Evolutionary conservation across 2,113 vertebrate genomes (phyloP).

Genomic region (Sebastes schlegelii): DNA sequence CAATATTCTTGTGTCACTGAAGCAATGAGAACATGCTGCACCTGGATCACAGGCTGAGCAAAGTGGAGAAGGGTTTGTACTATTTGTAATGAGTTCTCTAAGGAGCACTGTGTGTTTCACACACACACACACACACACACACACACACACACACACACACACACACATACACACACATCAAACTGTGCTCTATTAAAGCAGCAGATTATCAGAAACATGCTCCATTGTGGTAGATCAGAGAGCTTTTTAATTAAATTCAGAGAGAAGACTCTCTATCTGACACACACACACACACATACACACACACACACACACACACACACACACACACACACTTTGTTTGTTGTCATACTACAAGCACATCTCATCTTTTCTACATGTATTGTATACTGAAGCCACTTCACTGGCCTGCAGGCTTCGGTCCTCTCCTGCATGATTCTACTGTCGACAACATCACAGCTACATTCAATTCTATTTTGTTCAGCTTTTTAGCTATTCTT

Average conservation of each 20-base stretch:
- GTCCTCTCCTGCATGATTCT: neutral
- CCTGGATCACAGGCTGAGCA: conserved; percentile 41
- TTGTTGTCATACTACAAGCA: conserved; percentile 36
- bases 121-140: conserved; percentile 10
- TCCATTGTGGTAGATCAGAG: conserved; percentile 62
- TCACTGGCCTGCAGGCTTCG: neutral
- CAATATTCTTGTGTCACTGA: neutral
- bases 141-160: conserved; percentile 7
- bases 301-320: conserved; percentile 8
- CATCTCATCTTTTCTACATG: conserved; percentile 16
- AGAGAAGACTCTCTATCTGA: conserved; percentile 28
- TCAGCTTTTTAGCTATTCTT: too few species aligned
- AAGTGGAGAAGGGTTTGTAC: conserved; percentile 18
- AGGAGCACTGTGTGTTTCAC: conserved; percentile 37
- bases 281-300: conserved; percentile 21
- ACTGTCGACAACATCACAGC: conserved; percentile 6
- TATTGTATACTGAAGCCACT: neutral
- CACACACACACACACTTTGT: conserved; percentile 23
- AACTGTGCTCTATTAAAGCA: conserved; percentile 38
- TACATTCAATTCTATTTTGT: neutral
- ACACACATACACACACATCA: conserved; percentile 16
- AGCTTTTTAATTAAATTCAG: conserved; percentile 67
- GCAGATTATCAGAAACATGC: conserved; percentile 55
- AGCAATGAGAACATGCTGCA: conserved; percentile 39
- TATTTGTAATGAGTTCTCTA: conserved; percentile 58